Conservation (phyloP, 2,888 invertebrate genomes). For the Polydrusus tereticollis region DNA sequence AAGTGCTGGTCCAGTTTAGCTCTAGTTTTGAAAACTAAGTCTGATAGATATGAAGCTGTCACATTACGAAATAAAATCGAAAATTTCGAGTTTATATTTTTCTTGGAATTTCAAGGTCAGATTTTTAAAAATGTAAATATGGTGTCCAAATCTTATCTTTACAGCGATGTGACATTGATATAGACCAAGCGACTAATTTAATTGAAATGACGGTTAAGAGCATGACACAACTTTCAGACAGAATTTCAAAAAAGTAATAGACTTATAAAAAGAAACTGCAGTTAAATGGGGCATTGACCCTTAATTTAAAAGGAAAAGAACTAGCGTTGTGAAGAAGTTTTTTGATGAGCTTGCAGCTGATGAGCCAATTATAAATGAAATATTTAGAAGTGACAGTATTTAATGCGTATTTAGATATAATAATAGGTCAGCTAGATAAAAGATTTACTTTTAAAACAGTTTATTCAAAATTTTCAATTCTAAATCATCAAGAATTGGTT, state of each 20-base stretch:
- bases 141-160: background rate
- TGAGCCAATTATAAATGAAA: conserved; percentile 5
- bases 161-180: background rate
- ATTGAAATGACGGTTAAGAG: background rate
- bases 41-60: conserved; percentile 4
- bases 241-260: no score
- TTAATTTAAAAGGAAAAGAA: background rate
- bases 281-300: background rate
- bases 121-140: background rate
- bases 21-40: background rate
- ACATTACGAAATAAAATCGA: conserved; percentile 9
- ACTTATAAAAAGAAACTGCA: no score
- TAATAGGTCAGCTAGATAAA: background rate
- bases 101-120: background rate
- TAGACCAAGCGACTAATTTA: background rate
- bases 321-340: background rate
- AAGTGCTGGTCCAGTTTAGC: background rate
- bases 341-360: conserved; percentile 4
- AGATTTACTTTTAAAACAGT: background rate
- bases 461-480: no score
- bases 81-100: conserved; percentile 17
- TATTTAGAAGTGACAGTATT: background rate
- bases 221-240: no score
- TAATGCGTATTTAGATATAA: background rate
- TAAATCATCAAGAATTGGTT: no score